phyloP scores from a whole-genome alignment of 2,113 vertebrate species.

The Pipra filicauda region DNA sequence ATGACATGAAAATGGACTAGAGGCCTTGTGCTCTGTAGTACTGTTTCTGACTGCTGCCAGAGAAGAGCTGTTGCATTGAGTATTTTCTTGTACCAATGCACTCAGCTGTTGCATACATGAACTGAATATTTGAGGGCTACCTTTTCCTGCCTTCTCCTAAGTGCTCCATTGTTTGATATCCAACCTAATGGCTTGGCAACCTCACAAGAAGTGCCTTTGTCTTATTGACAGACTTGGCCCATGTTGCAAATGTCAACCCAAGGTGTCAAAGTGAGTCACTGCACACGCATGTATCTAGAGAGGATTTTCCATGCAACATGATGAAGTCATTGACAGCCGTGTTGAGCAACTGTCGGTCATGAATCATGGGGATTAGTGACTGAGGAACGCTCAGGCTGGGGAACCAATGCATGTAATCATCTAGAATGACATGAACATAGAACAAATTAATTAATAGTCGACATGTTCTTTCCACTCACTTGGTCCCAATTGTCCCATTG shows the following conservation, averaged over 20 bases:
- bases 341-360: slow-evolving; percentile 17
- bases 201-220: slow-evolving; percentile 28
- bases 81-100: background rate
- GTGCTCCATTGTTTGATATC: background rate
- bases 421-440: slow-evolving; percentile 25
- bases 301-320: slow-evolving; percentile 37
- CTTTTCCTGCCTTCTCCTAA: background rate
- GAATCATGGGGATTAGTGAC: slow-evolving; percentile 16
- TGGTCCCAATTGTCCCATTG: background rate
- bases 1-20: background rate
- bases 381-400: slow-evolving; percentile 2
- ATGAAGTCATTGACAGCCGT: slow-evolving; percentile 18
- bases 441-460: slow-evolving; percentile 38
- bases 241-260: slow-evolving; percentile 22
- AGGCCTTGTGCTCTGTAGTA: background rate
- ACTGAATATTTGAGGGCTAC: background rate
- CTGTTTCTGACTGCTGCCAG: background rate
- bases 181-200: background rate
- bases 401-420: slow-evolving; percentile 8
- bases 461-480: background rate
- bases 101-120: background rate
- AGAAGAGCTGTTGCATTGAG: background rate
- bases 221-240: background rate
- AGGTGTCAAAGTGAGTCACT: slow-evolving; percentile 50
- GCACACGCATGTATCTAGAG: background rate